A percentile compares a stretch with the other conserved stretches of the same genome.
These are phyloP conservation scores for Leptura quadrifasciata DNA, from an alignment of 2,888 invertebrate genomes.

Conservation along the genomic window DNA sequence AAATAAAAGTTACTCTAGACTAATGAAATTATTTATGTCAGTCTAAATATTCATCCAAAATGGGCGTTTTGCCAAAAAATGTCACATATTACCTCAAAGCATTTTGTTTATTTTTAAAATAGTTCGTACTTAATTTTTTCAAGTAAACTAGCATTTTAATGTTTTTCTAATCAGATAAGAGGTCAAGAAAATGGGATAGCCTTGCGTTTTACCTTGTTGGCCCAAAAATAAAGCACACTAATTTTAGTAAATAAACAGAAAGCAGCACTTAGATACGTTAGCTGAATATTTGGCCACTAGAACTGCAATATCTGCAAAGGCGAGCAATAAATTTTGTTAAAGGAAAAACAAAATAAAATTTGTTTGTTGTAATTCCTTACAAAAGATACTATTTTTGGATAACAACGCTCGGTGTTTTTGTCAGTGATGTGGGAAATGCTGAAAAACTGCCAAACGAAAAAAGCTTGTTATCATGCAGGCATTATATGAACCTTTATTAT, in stretches of 20 bases:
- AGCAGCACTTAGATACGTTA: constrained; percentile 22
- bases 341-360: not conserved
- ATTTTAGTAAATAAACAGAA: constrained; percentile 32
- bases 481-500: constrained; percentile 68
- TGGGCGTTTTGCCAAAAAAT: constrained; percentile 30
- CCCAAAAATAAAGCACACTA: constrained; percentile 33
- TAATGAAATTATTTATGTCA: constrained; percentile 23
- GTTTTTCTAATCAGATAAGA: constrained; percentile 2
- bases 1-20: constrained; percentile 20
- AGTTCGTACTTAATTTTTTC: constrained; percentile 14
- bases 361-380: not conserved
- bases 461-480: constrained; percentile 46
- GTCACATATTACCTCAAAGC: constrained; percentile 5
- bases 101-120: constrained; percentile 2
- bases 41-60: constrained; percentile 5
- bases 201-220: constrained; percentile 27
- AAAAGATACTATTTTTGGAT: constrained; percentile 18
- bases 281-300: not conserved
- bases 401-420: not conserved
- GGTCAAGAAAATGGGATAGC: constrained; percentile 11
- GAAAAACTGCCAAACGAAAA: constrained; percentile 34
- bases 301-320: not conserved
- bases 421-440: constrained; percentile 25
- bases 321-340: not conserved
- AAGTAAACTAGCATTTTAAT: constrained; percentile 18